Evolutionary conservation across 1,140 invertebrate genomes (phyloP).

Genomic region (Bicyclus anynana): DNA sequence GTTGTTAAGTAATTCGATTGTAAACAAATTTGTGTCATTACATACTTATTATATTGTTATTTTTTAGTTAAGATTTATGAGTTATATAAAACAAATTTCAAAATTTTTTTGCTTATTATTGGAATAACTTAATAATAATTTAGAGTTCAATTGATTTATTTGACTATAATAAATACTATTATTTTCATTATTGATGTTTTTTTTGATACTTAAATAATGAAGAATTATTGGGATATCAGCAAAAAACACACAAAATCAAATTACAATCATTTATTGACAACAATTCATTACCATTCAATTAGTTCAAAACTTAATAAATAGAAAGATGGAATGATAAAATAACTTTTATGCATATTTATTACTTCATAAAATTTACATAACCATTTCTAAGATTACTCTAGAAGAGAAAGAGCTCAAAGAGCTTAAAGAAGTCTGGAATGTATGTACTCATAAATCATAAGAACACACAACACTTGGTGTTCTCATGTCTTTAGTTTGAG

Average conservation of each 20-base stretch:
- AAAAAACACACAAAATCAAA: not conserved
- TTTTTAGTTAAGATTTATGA: slow-evolving; percentile 12
- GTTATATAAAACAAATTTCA: slow-evolving; percentile 11
- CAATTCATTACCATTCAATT: slow-evolving; percentile 29
- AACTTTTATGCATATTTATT: not conserved
- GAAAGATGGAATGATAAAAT: slow-evolving; percentile 11
- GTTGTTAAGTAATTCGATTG: slow-evolving; percentile 19
- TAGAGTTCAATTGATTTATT: slow-evolving; percentile 7
- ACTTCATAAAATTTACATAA: slow-evolving; percentile 1
- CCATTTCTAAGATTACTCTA: not conserved
- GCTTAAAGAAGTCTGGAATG: not conserved
- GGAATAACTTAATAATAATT: slow-evolving; percentile 17
- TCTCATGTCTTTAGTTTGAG: too few relatives aligned
- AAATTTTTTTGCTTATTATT: slow-evolving; percentile 27
- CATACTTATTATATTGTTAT: slow-evolving; percentile 17
- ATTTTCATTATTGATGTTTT: too few relatives aligned
- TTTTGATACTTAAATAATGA: too few relatives aligned
- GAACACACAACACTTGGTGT: too few relatives aligned
- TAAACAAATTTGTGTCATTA: slow-evolving; percentile 21
- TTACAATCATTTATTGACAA: slow-evolving; percentile 51
- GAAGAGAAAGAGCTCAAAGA: too few relatives aligned
- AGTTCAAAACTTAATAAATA: slow-evolving; percentile 18
- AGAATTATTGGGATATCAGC: too few relatives aligned
- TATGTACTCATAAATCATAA: too few relatives aligned
- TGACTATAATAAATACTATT: not conserved